A percentile compares a stretch with the other conserved stretches of the same genome.
These are phyloP conservation scores for Pseudachorutes palmiensis DNA, from an alignment of 1,140 invertebrate genomes.

Conservation along the genomic window DNA sequence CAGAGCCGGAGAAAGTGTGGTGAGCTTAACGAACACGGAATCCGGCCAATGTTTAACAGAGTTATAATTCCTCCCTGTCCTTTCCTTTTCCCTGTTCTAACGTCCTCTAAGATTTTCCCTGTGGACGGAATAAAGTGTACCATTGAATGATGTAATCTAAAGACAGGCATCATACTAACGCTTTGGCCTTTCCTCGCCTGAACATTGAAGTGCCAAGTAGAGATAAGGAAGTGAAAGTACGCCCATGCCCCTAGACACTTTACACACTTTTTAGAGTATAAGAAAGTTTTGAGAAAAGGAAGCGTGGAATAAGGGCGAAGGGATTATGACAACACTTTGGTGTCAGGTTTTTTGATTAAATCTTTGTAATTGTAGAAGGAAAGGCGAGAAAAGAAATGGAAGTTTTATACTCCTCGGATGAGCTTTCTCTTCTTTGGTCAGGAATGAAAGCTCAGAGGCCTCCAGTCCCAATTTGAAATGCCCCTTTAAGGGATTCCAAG, in stretches of 20 bases:
- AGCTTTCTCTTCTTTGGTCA: too few species aligned
- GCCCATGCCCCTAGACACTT: neutral
- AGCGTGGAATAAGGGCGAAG: neutral
- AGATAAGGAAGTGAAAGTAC: too few species aligned
- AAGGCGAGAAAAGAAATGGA: slow-evolving; percentile 1
- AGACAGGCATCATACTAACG: neutral
- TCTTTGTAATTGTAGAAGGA: neutral
- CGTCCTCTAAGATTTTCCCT: neutral
- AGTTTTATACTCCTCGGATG: neutral
- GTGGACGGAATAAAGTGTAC: neutral
- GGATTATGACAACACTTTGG: slow-evolving; percentile 5
- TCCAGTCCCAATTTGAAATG: too few species aligned
- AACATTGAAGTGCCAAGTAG: too few species aligned
- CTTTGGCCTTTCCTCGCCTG: neutral
- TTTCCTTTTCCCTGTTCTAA: neutral
- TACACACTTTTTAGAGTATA: neutral
- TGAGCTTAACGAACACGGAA: too few species aligned
- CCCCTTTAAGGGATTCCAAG: too few species aligned
- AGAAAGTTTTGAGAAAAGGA: slow-evolving; percentile 11
- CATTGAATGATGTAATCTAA: neutral
- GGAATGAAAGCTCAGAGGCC: too few species aligned
- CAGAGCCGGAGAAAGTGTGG: neutral
- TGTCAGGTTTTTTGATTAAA: slow-evolving; percentile 1
- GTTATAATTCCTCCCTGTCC: neutral
- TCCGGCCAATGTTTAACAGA: too few species aligned